Evolutionary conservation across 92 coral and sea anemone genomes (phyloP).

Genomic region (Muricea muricata): DNA sequence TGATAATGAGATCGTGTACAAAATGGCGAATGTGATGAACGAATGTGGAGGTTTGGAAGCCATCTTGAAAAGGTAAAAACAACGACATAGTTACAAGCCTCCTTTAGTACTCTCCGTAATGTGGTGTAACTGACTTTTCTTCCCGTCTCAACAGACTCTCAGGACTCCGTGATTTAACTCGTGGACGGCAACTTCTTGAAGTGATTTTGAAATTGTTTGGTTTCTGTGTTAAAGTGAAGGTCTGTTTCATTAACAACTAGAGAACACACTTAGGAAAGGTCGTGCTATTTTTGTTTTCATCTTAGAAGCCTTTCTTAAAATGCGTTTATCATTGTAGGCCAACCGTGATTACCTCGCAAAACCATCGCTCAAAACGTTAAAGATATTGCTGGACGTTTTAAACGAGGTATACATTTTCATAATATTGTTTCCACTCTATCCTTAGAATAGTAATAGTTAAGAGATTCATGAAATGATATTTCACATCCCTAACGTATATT

Average conservation of each 20-base stretch:
- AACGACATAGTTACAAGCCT: too few relatives aligned
- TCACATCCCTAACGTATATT: too few relatives aligned
- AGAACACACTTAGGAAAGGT: neutral
- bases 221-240: slow-evolving; percentile 95
- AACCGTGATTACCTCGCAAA: slow-evolving; percentile 87
- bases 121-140: too few relatives aligned
- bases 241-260: slow-evolving; percentile 34
- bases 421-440: too few relatives aligned
- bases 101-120: too few relatives aligned
- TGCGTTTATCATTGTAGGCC: slow-evolving; percentile 61
- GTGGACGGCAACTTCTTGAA: slow-evolving; percentile 87
- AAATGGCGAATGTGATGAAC: slow-evolving; percentile 91
- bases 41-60: slow-evolving; percentile 96
- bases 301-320: neutral
- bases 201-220: slow-evolving; percentile 91
- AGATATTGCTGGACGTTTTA: slow-evolving; percentile 88
- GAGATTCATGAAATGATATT: too few relatives aligned
- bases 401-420: slow-evolving; percentile 78
- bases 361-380: slow-evolving; percentile 90
- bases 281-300: too few relatives aligned
- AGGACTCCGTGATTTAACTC: slow-evolving; percentile 81
- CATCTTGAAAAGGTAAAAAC: slow-evolving; percentile 85
- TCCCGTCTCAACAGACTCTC: slow-evolving; percentile 74
- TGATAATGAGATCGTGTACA: slow-evolving; percentile 92
- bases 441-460: too few relatives aligned